Conservation (phyloP, 2,113 vertebrate species). For the Sinocyclocheilus anshuiensis region DNA sequence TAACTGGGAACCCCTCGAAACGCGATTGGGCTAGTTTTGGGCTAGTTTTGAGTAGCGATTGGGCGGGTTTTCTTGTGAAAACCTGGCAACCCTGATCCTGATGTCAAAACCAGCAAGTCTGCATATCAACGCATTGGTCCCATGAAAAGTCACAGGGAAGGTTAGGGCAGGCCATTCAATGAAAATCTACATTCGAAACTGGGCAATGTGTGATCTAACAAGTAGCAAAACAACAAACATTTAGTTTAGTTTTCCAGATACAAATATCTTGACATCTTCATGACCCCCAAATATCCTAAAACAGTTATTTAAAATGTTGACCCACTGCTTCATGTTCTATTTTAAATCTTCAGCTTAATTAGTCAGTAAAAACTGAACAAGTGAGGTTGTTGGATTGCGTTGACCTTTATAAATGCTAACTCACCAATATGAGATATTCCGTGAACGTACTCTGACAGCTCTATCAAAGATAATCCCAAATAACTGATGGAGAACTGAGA, state of each 20-base stretch:
- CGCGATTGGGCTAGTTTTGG: too few relatives aligned
- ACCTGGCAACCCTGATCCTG: too few relatives aligned
- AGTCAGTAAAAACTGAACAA: neutral
- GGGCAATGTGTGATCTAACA: neutral
- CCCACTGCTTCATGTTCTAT: conserved; percentile 19
- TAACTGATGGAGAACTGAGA: conserved; percentile 1
- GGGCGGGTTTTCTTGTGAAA: too few relatives aligned
- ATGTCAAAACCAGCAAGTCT: neutral
- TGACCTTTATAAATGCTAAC: neutral
- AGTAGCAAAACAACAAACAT: neutral
- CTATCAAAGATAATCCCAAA: conserved; percentile 14
- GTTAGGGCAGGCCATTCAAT: neutral
- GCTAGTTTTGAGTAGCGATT: too few relatives aligned
- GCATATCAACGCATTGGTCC: neutral
- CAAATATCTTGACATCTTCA: neutral
- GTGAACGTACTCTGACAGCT: neutral
- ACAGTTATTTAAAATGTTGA: neutral
- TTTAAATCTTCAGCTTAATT: conserved; percentile 62
- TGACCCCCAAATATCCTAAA: neutral
- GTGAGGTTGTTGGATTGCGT: neutral
- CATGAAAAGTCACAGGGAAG: neutral
- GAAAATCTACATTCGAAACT: neutral
- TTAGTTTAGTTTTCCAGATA: neutral
- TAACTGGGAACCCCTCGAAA: too few relatives aligned
- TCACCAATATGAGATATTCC: neutral